These are phyloP conservation scores for Dasyprocta punctata DNA, from an alignment of 2,113 vertebrate species.

Conservation along the genomic window DNA sequence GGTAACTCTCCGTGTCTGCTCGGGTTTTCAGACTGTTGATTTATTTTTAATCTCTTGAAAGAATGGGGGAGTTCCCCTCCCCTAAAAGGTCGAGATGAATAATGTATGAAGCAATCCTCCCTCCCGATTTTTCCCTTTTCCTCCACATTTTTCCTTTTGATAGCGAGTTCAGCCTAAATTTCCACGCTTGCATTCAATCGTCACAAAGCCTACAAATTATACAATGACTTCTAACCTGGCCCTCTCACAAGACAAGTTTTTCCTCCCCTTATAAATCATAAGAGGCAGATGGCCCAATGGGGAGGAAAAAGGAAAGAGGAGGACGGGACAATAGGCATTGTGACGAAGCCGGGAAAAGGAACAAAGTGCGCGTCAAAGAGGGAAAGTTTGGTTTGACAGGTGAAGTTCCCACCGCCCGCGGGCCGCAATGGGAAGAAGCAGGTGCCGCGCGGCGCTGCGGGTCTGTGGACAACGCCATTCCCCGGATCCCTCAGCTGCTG, in stretches of 20 bases:
- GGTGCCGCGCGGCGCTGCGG: slow-evolving; percentile 78
- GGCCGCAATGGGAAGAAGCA: slow-evolving; percentile 85
- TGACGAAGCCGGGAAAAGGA: slow-evolving; percentile 84
- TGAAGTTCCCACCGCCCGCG: slow-evolving; percentile 85
- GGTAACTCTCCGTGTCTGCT: slow-evolving; percentile 86
- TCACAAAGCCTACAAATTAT: slow-evolving; percentile 92
- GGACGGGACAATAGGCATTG: slow-evolving; percentile 83
- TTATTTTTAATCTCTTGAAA: slow-evolving; percentile 89
- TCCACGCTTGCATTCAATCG: slow-evolving; percentile 89
- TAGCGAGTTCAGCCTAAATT: slow-evolving; percentile 89
- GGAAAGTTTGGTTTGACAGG: slow-evolving; percentile 88
- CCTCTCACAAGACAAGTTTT: slow-evolving; percentile 83
- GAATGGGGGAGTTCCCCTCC: slow-evolving; percentile 86
- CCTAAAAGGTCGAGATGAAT: slow-evolving; percentile 89
- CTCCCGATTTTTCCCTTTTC: slow-evolving; percentile 78
- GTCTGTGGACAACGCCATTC: slow-evolving; percentile 71
- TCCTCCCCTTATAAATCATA: slow-evolving; percentile 83
- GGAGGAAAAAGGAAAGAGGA: slow-evolving; percentile 60
- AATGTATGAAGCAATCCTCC: slow-evolving; percentile 87
- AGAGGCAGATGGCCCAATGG: slow-evolving; percentile 87
- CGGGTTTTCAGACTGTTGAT: slow-evolving; percentile 88
- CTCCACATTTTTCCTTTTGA: slow-evolving; percentile 85
- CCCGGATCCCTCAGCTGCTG: slow-evolving; percentile 72
- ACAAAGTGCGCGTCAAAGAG: slow-evolving; percentile 88
- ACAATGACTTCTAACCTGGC: slow-evolving; percentile 91